These are phyloP conservation scores for Synanthedon formicaeformis DNA, from an alignment of 2,888 invertebrate species.

Conservation along the genomic window DNA sequence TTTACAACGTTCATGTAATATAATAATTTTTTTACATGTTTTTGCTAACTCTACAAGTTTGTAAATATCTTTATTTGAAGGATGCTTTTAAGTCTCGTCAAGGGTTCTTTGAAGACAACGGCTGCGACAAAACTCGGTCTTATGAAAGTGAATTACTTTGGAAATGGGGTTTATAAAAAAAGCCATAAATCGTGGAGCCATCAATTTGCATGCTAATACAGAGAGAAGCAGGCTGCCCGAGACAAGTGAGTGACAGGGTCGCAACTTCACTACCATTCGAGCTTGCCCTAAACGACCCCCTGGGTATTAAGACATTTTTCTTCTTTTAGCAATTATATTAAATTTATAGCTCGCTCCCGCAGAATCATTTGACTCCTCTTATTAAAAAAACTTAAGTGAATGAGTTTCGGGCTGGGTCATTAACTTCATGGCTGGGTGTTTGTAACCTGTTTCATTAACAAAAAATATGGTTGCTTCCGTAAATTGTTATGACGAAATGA, in stretches of 20 bases:
- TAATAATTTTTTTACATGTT: too few relatives aligned
- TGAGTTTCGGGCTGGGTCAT: conserved; percentile 10
- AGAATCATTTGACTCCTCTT: conserved; percentile 25
- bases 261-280: conserved; percentile 27
- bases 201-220: conserved; percentile 61
- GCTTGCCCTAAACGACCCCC: conserved; percentile 36
- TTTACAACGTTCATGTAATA: too few relatives aligned
- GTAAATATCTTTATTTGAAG: neutral
- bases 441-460: too few relatives aligned
- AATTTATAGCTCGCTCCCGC: conserved; percentile 30
- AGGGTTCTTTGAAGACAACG: neutral
- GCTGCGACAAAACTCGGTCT: neutral
- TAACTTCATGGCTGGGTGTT: too few relatives aligned
- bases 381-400: conserved; percentile 29
- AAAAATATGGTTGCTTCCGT: too few relatives aligned
- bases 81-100: neutral
- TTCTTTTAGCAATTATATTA: conserved; percentile 45
- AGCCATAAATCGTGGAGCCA: conserved; percentile 34
- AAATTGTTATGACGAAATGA: too few relatives aligned
- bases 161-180: conserved; percentile 14
- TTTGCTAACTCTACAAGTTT: neutral
- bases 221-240: conserved; percentile 19
- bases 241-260: conserved; percentile 59
- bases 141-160: conserved; percentile 12
- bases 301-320: conserved; percentile 49